Evolutionary conservation across 2,797 vertebrate species (phyloP).

Genomic region (Chelon labrosus): DNA sequence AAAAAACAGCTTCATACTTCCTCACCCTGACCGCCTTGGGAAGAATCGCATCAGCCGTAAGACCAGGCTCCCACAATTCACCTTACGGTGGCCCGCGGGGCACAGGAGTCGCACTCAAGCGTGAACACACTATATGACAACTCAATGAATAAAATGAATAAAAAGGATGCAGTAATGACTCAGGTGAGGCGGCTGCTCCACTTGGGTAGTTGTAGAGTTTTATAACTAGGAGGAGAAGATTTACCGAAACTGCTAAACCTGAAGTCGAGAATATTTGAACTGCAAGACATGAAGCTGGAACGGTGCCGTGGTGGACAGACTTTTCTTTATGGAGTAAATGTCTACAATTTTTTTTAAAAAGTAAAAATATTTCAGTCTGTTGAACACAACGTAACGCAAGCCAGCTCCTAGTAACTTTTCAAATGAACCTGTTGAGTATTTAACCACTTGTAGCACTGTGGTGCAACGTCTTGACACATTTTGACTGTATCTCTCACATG

Average conservation of each 20-base stretch:
- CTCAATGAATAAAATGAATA: constrained; percentile 74
- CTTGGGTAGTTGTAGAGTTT: constrained; percentile 31
- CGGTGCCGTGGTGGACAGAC: not conserved
- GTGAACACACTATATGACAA: constrained; percentile 65
- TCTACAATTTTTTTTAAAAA: too few species aligned
- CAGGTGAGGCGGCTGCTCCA: constrained; percentile 53
- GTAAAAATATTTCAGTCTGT: too few species aligned
- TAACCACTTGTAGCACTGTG: too few species aligned
- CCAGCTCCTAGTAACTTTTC: too few species aligned
- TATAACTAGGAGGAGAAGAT: constrained; percentile 31
- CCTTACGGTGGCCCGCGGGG: constrained; percentile 23
- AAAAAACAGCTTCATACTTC: constrained; percentile 14
- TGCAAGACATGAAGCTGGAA: not conserved
- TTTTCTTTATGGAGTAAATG: not conserved
- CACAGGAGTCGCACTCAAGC: constrained; percentile 49
- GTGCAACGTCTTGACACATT: too few species aligned
- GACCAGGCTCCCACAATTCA: constrained; percentile 29
- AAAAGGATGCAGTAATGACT: constrained; percentile 62
- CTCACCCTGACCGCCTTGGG: not conserved
- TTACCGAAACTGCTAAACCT: constrained; percentile 36
- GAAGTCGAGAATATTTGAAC: constrained; percentile 15
- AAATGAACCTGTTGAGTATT: too few species aligned
- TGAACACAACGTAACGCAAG: too few species aligned
- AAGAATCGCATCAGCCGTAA: constrained; percentile 36
- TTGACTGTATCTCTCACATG: too few species aligned